A percentile compares a stretch with the other conserved stretches of the same genome.
phyloP scores from a whole-genome alignment of 2,113 vertebrate genomes.

The Lagopus leucura region DNA sequence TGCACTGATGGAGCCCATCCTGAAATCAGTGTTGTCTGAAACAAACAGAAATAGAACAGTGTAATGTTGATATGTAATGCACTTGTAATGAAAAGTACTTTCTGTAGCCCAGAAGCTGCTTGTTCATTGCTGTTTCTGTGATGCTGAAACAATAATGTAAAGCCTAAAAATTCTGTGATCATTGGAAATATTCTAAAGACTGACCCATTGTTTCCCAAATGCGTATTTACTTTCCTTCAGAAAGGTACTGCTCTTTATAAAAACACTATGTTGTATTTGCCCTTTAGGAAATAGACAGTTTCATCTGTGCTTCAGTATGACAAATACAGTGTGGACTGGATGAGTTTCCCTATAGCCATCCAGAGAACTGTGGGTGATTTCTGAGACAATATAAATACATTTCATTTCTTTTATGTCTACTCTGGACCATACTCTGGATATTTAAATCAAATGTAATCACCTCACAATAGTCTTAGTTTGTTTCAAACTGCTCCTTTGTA shows the following conservation, averaged over 20 bases:
- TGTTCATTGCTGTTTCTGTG: not conserved
- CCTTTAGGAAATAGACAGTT: not conserved
- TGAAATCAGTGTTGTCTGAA: not conserved
- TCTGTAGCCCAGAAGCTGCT: not conserved
- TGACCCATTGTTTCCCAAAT: not conserved
- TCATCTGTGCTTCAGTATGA: not conserved
- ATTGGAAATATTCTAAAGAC: not conserved
- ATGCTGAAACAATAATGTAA: not conserved
- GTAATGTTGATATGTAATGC: fast-evolving
- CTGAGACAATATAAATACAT: not conserved
- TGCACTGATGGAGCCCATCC: conserved; percentile 74
- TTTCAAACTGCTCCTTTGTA: not conserved
- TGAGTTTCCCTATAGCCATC: not conserved
- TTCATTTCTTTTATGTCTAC: not conserved
- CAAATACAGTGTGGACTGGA: not conserved
- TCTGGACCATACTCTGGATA: not conserved
- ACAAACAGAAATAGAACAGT: not conserved
- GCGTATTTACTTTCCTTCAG: not conserved
- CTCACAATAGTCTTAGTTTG: not conserved
- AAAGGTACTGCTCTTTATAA: not conserved
- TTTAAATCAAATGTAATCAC: not conserved
- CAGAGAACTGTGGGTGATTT: not conserved
- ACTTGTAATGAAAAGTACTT: not conserved
- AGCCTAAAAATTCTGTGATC: not conserved
- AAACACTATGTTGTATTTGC: not conserved